These are phyloP conservation scores for Calliopsis andreniformis DNA, from an alignment of 1,140 invertebrate species.

Conservation along the genomic window DNA sequence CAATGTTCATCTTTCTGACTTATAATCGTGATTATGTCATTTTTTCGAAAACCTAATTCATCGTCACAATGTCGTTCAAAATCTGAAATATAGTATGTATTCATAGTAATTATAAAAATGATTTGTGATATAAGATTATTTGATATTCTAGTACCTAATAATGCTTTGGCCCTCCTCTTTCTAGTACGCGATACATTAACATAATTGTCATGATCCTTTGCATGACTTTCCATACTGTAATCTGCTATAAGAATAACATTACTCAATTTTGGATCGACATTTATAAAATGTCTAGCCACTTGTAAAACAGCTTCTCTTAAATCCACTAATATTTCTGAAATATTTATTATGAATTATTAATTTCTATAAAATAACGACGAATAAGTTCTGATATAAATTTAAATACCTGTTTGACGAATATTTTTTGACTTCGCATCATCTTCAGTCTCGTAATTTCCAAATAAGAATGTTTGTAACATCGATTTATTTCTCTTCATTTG, in stretches of 20 bases:
- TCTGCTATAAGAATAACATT: conserved; percentile 93
- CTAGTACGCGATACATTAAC: conserved; percentile 94
- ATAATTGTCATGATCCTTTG: conserved; percentile 96
- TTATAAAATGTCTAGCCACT: conserved; percentile 94
- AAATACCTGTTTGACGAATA: conserved; percentile 92
- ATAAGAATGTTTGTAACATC: conserved; percentile 93
- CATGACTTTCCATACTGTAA: conserved; percentile 97
- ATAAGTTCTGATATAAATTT: background rate
- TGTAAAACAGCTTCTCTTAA: conserved; percentile 96
- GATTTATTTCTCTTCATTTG: conserved; percentile 96
- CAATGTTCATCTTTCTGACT: conserved; percentile 99
- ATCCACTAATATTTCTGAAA: conserved; percentile 95
- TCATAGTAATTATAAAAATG: conserved; percentile 36
- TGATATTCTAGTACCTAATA: conserved; percentile 84
- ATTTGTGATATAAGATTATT: conserved; percentile 1
- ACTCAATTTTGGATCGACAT: conserved; percentile 88
- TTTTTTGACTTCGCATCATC: conserved; percentile 97
- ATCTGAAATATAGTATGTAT: conserved; percentile 83
- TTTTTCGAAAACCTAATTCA: conserved; percentile 98
- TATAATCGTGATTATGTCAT: conserved; percentile 98
- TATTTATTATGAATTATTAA: conserved; percentile 12
- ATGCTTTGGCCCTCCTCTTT: conserved; percentile 95
- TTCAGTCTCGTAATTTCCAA: conserved; percentile 88
- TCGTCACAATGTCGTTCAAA: conserved; percentile 99
- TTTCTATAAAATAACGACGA: conserved; percentile 6